Percentiles rank a stretch among this genome's conserved stretches.
Conservation (phyloP, 2,888 invertebrate genomes). For the Diaprepes abbreviatus region DNA sequence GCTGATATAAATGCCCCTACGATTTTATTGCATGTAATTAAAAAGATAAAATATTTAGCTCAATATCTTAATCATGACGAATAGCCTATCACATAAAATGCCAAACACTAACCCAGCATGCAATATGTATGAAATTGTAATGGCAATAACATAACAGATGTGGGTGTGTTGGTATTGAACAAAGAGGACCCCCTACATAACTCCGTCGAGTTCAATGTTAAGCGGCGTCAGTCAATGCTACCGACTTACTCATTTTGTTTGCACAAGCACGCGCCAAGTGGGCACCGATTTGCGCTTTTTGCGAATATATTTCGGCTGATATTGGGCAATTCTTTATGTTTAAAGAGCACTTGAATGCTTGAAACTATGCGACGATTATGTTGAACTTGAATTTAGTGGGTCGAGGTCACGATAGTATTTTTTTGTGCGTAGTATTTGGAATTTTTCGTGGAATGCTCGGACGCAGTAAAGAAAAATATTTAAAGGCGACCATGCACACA, state of each 20-base stretch:
- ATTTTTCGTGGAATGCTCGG: background rate
- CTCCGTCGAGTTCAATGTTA: constrained; percentile 39
- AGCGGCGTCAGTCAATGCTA: constrained; percentile 36
- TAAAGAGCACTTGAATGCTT: constrained; percentile 13
- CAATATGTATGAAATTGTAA: background rate
- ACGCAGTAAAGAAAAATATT: no score
- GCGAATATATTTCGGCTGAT: constrained; percentile 22
- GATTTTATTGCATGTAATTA: no score
- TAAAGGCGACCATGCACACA: no score
- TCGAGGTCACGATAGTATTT: constrained; percentile 13
- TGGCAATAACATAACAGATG: constrained; percentile 27
- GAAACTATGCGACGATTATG: background rate
- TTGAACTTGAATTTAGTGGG: constrained; percentile 18
- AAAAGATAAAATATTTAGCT: no score
- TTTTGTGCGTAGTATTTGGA: background rate
- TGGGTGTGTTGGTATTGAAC: constrained; percentile 44
- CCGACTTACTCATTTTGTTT: constrained; percentile 32
- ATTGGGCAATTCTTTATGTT: constrained; percentile 14
- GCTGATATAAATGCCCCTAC: no score
- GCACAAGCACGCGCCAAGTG: constrained; percentile 42
- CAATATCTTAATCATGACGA: no score
- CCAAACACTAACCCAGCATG: background rate
- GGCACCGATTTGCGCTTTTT: constrained; percentile 28
- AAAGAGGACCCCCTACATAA: constrained; percentile 41
- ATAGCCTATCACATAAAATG: background rate